Percentiles rank a stretch among this genome's conserved stretches.
Conservation (phyloP, 1,140 invertebrate genomes). For the Pseudomyrmex cubaensis region DNA sequence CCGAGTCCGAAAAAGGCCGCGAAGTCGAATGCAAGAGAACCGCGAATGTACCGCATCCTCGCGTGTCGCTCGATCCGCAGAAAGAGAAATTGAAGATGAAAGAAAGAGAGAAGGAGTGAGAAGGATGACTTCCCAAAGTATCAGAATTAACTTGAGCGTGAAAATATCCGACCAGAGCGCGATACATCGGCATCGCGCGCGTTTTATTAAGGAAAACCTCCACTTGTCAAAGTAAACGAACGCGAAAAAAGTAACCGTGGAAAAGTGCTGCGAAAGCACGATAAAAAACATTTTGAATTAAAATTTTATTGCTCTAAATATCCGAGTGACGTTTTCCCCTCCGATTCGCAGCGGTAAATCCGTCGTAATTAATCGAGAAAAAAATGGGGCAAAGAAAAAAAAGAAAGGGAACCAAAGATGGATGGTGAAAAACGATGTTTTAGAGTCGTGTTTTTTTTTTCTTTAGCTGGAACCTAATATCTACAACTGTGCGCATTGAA, state of each 20-base stretch:
- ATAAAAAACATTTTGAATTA: background rate
- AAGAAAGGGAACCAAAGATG: no score
- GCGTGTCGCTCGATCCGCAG: background rate
- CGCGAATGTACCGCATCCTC: constrained; percentile 15
- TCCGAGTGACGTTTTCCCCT: no score
- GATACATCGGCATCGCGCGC: background rate
- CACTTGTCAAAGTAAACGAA: background rate
- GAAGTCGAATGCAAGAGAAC: constrained; percentile 63
- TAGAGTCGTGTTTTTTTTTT: no score
- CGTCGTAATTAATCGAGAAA: no score
- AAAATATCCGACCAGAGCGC: background rate
- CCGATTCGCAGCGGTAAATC: no score
- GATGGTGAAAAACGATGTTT: no score
- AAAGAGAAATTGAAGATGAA: constrained; percentile 60
- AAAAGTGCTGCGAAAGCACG: background rate
- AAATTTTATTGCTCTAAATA: background rate
- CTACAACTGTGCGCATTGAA: no score
- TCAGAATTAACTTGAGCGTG: constrained; percentile 57
- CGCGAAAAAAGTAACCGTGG: background rate
- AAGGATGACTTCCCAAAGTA: constrained; percentile 34
- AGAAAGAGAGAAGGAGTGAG: constrained; percentile 59
- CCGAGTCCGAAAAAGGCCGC: constrained; percentile 59
- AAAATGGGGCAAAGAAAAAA: no score
- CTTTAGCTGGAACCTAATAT: no score
- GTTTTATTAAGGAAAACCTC: constrained; percentile 13